Base-by-base conservation (phyloP, 2,797 vertebrate species). In the Distichodus sexfasciatus region DNA sequence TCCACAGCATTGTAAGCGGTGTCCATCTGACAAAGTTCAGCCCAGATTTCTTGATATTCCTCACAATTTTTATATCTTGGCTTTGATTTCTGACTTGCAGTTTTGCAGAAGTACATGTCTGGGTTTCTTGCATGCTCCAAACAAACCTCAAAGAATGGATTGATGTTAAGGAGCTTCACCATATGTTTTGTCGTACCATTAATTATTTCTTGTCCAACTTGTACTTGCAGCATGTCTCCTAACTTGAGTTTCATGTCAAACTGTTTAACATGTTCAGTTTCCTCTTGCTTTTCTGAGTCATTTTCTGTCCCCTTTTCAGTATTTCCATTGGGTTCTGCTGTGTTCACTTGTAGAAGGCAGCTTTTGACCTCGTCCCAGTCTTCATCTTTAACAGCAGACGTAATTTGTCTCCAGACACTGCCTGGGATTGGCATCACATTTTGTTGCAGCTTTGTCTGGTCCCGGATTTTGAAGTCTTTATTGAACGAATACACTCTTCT, bases 1-100 rank as follows among this genome's bases (percentile, higher is more conserved):
- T 80, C 74, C 51, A 95, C 90, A 0, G 94, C 91, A 1, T 58
- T 81, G 0, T 85, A 59, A 0, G 88, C 93, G 0, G 95, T 90
- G 84, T 97, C 95, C 90, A 95, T 93, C 48, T 87, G 53, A 2
- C 90, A 95, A 48, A 96, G 77, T 0, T 91, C 90, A 66, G 64
- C 68, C 96, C 95, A 98, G 53, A 94, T 84, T 0, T 7, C 6
- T 12, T 11, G 11, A 12, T 97, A 96, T 0, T 94, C 88, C 0
- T 1, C 0, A 0, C 44, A 1, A 0, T 31, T 1, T 1, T 2
- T 0, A 36, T 76, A 79, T 0, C 0, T 0, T 1, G 4, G 3
- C 44, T 61, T 47, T 1, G 75, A 35, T 26, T 60, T 2, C 4
- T 0, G 6, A 14, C 47, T 48, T 1, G 9, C 24, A 0, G 5